These are phyloP conservation scores for Toxonevra muliebris DNA, from an alignment of 2,888 invertebrate genomes.

Conservation along the genomic window DNA sequence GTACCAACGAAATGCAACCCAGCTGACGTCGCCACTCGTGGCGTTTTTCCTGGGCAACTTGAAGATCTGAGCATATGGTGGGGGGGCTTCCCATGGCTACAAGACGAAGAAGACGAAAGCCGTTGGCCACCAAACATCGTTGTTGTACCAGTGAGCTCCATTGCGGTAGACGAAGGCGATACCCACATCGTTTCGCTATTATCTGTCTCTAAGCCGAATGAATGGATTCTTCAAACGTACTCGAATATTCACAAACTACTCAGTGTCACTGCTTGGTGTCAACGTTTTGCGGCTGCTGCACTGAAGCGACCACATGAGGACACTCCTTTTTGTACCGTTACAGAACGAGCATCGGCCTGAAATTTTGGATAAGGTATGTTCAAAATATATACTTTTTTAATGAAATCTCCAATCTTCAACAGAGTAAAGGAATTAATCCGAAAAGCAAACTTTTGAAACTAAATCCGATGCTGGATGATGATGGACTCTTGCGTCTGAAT, in stretches of 20 bases:
- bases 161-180: too few species aligned
- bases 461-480: too few species aligned
- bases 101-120: too few species aligned
- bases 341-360: slow-evolving; percentile 19
- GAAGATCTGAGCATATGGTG: too few species aligned
- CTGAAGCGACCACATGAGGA: not conserved
- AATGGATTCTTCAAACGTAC: slow-evolving; percentile 7
- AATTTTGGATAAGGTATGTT: slow-evolving; percentile 20
- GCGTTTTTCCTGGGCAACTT: too few species aligned
- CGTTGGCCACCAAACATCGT: too few species aligned
- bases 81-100: too few species aligned
- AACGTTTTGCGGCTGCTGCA: slow-evolving; percentile 5
- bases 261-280: slow-evolving; percentile 17
- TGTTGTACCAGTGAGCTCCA: too few species aligned
- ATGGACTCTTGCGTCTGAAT: slow-evolving; percentile 10
- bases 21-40: too few species aligned
- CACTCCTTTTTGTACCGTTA: not conserved
- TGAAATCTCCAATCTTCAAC: not conserved
- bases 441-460: slow-evolving; percentile 21
- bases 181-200: not conserved
- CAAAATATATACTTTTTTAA: slow-evolving; percentile 21
- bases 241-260: slow-evolving; percentile 12
- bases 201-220: not conserved
- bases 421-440: not conserved
- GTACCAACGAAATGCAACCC: too few species aligned